Percentiles rank a stretch among this genome's conserved stretches.
These are phyloP conservation scores for Rutpela maculata DNA, from an alignment of 2,888 invertebrate genomes.

Conservation along the genomic window DNA sequence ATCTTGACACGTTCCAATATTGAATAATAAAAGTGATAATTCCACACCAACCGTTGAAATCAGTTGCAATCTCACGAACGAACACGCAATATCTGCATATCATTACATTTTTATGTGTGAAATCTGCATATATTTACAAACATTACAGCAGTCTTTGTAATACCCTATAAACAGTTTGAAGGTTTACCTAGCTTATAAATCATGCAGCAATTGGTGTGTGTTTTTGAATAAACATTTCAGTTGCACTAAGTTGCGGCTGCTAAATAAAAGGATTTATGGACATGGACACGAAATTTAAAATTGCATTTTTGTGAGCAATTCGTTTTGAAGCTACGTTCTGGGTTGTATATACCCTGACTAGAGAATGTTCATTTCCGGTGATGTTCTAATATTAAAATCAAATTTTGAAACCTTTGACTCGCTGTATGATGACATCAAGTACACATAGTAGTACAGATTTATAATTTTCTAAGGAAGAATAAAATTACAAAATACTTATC, in stretches of 20 bases:
- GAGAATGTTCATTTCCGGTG: too few species aligned
- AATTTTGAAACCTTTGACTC: too few species aligned
- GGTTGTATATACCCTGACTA: too few species aligned
- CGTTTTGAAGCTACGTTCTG: too few species aligned
- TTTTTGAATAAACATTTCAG: conserved; percentile 7
- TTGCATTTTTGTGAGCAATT: not conserved
- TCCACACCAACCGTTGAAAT: conserved; percentile 8
- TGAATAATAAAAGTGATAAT: conserved; percentile 32
- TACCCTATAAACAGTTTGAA: conserved; percentile 3
- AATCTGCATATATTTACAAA: conserved; percentile 17
- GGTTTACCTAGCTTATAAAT: conserved; percentile 14
- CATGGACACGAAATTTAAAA: not conserved
- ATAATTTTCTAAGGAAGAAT: too few species aligned
- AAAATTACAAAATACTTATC: too few species aligned
- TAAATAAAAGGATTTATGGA: not conserved
- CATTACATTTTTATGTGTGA: conserved; percentile 18
- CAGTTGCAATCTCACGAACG: conserved; percentile 8
- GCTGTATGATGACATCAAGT: too few species aligned
- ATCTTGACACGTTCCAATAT: conserved; percentile 44
- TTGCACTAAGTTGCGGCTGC: not conserved
- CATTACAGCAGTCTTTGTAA: conserved; percentile 2
- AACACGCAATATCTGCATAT: conserved; percentile 27
- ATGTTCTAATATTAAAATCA: too few species aligned
- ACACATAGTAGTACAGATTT: too few species aligned
- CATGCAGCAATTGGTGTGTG: not conserved